A percentile compares a stretch with the other conserved stretches of the same genome.
Evolutionary conservation across 2,113 vertebrate genomes (phyloP).

Genomic region (Dasypus novemcinctus): DNA sequence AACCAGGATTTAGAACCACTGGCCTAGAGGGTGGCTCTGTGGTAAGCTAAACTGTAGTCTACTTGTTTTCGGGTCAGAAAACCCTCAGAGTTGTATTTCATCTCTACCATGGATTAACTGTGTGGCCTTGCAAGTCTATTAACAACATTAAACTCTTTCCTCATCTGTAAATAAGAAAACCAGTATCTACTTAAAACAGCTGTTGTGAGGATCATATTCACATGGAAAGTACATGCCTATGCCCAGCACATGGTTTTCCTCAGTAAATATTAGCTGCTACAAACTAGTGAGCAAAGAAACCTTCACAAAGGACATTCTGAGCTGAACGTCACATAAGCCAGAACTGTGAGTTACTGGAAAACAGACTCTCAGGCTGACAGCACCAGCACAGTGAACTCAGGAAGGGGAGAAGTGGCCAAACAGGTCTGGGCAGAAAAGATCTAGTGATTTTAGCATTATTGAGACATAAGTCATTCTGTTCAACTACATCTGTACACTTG

Average conservation of each 20-base stretch:
- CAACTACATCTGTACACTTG: not conserved
- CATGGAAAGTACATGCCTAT: not conserved
- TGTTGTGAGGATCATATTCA: not conserved
- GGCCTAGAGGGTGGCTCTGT: not conserved
- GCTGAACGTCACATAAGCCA: not conserved
- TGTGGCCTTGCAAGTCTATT: not conserved
- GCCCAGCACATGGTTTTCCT: not conserved
- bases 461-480: not conserved
- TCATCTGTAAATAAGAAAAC: not conserved
- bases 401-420: not conserved
- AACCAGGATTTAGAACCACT: not conserved
- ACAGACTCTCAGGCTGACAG: not conserved
- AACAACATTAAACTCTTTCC: not conserved
- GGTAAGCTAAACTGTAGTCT: not conserved
- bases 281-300: not conserved
- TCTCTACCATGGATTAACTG: not conserved
- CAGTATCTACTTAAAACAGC: not conserved
- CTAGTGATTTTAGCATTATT: not conserved
- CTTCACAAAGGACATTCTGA: not conserved
- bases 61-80: not conserved
- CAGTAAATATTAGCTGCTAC: not conserved
- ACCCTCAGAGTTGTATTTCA: not conserved
- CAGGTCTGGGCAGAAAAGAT: not conserved
- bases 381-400: not conserved
- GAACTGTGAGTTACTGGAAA: not conserved